A percentile compares a stretch with the other conserved stretches of the same genome.
phyloP scores from a whole-genome alignment of 2,113 vertebrate species.

The Crotalus helleri region DNA sequence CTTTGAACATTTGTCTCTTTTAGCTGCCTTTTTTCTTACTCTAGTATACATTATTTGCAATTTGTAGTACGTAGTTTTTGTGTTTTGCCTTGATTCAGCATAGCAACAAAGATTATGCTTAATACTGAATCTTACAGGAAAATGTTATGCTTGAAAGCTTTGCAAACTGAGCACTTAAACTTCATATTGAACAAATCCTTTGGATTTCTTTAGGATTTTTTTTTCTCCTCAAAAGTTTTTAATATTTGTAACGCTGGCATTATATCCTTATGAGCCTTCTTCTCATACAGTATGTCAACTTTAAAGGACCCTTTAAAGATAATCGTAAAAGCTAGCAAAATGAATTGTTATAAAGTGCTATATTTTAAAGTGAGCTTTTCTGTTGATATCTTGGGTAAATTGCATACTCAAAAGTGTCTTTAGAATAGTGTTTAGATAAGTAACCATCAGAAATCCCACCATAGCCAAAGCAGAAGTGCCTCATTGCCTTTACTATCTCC shows the following conservation, averaged over 20 bases:
- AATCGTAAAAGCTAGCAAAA: not conserved
- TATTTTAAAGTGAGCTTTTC: not conserved
- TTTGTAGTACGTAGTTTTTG: not conserved
- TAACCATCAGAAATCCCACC: not conserved
- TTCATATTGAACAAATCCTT: not conserved
- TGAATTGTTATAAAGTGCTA: not conserved
- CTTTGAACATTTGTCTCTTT: not conserved
- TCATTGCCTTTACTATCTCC: not conserved
- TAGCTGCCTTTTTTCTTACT: not conserved
- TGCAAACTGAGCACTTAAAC: slow-evolving; percentile 5
- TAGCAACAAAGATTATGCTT: not conserved
- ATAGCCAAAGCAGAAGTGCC: not conserved
- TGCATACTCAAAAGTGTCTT: not conserved
- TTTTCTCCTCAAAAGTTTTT: not conserved
- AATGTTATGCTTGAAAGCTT: slow-evolving; percentile 12
- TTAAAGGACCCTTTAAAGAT: not conserved
- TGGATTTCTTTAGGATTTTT: not conserved
- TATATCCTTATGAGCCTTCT: not conserved
- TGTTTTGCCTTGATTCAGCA: slow-evolving; percentile 9
- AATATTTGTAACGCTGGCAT: not conserved
- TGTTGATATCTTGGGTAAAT: not conserved
- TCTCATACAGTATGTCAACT: not conserved
- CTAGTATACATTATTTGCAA: slow-evolving; percentile 2
- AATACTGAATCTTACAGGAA: not conserved
- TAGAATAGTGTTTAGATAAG: not conserved